phyloP scores from a whole-genome alignment of 2,888 invertebrate genomes.

The Trypoxylon attenuatum region DNA sequence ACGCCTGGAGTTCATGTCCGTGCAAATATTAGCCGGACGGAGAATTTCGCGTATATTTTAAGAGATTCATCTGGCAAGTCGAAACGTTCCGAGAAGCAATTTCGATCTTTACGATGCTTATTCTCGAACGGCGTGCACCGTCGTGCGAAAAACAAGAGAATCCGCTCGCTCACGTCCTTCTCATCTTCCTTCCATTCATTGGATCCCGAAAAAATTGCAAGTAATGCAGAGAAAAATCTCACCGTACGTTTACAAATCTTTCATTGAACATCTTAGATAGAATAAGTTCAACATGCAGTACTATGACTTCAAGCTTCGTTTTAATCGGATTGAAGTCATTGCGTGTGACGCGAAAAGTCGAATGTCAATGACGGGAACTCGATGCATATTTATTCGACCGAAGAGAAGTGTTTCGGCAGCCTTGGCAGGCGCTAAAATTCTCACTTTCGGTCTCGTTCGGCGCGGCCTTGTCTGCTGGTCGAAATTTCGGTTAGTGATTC shows the following conservation, averaged over 20 bases:
- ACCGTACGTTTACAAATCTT: no score
- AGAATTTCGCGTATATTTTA: conserved; percentile 63
- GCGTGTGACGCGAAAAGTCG: conserved; percentile 35
- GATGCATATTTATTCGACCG: conserved; percentile 39
- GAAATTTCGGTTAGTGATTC: conserved; percentile 50
- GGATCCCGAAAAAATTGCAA: conserved; percentile 39
- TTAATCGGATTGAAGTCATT: no score
- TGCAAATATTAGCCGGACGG: conserved; percentile 54
- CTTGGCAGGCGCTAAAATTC: conserved; percentile 70
- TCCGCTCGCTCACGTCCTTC: conserved; percentile 7
- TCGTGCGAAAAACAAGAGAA: conserved; percentile 45
- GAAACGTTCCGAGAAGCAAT: conserved; percentile 67
- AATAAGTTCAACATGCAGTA: no score
- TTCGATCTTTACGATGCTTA: conserved; percentile 71
- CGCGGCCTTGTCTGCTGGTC: conserved; percentile 35
- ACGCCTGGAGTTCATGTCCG: conserved; percentile 23
- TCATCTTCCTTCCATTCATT: neutral
- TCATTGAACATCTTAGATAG: no score
- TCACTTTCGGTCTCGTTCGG: conserved; percentile 60
- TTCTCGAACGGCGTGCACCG: conserved; percentile 45
- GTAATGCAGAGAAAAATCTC: conserved; percentile 21
- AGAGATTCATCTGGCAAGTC: conserved; percentile 60
- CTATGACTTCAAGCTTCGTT: no score
- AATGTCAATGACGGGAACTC: conserved; percentile 53
- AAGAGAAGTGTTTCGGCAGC: conserved; percentile 56